A percentile compares a stretch with the other conserved stretches of the same genome.
phyloP scores from a whole-genome alignment of 2,888 invertebrate species.

The Cheilosia impressa region DNA sequence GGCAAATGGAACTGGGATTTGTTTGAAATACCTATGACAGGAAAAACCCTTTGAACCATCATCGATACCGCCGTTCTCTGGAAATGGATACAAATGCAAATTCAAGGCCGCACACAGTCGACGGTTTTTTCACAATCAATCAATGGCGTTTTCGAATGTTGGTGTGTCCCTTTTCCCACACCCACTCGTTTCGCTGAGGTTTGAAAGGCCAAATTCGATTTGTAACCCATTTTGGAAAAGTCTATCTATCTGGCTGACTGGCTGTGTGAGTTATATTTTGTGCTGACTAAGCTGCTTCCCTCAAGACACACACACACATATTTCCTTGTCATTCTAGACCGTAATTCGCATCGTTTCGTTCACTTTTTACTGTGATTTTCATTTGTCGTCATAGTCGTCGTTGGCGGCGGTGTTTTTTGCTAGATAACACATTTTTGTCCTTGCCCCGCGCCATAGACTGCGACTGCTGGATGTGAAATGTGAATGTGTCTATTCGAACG shows the following conservation, averaged over 20 bases:
- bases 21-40: not conserved
- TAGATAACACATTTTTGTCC: slow-evolving; percentile 21
- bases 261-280: not conserved
- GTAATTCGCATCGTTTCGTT: slow-evolving; percentile 18
- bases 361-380: slow-evolving; percentile 30
- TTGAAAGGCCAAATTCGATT: slow-evolving; percentile 22
- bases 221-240: slow-evolving; percentile 19
- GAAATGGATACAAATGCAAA: slow-evolving; percentile 37
- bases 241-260: not conserved
- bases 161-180: not conserved
- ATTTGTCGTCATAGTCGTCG: not conserved
- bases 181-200: not conserved
- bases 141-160: slow-evolving; percentile 23
- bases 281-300: slow-evolving; percentile 7
- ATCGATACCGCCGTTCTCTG: not conserved
- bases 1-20: not conserved
- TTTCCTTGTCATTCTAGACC: not conserved
- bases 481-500: slow-evolving; percentile 24
- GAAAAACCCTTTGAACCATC: slow-evolving; percentile 1
- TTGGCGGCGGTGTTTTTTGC: slow-evolving; percentile 6
- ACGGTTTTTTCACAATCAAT: slow-evolving; percentile 9
- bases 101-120: slow-evolving; percentile 4
- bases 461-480: not conserved
- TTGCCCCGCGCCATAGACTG: not conserved
- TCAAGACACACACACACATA: not conserved